Conservation (phyloP, 2,113 vertebrate genomes). For the Zosterops japonicus region DNA sequence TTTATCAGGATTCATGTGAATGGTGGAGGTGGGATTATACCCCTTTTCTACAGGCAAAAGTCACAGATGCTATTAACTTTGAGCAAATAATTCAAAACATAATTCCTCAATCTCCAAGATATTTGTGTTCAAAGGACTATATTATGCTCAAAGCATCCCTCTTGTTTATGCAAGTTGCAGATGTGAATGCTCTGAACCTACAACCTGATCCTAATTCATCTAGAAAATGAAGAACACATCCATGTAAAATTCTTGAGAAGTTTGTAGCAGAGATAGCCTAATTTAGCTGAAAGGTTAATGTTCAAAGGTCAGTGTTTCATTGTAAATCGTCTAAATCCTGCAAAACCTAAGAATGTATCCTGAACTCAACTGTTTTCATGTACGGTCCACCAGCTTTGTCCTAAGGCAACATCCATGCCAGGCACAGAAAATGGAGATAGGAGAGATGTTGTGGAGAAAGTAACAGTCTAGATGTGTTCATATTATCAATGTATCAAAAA, state of each 20-base stretch:
- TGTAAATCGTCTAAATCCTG: neutral
- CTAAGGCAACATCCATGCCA: neutral
- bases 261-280: neutral
- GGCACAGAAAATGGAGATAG: neutral
- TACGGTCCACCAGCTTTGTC: neutral
- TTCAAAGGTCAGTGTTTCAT: neutral
- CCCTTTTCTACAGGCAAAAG: neutral
- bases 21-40: neutral
- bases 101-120: neutral
- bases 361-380: neutral
- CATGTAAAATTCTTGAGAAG: neutral
- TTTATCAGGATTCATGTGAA: neutral
- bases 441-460: neutral
- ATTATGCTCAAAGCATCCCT: neutral
- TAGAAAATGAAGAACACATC: neutral
- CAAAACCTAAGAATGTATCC: neutral
- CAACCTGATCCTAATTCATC: neutral
- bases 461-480: neutral
- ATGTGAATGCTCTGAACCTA: neutral
- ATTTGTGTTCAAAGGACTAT: neutral
- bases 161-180: neutral
- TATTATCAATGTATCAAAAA: neutral
- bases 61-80: neutral
- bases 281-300: neutral
- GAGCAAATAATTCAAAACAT: neutral